A percentile compares a stretch with the other conserved stretches of the same genome.
Evolutionary conservation across 1,140 invertebrate species (phyloP).

Genomic region (Zaprionus nigranus): DNA sequence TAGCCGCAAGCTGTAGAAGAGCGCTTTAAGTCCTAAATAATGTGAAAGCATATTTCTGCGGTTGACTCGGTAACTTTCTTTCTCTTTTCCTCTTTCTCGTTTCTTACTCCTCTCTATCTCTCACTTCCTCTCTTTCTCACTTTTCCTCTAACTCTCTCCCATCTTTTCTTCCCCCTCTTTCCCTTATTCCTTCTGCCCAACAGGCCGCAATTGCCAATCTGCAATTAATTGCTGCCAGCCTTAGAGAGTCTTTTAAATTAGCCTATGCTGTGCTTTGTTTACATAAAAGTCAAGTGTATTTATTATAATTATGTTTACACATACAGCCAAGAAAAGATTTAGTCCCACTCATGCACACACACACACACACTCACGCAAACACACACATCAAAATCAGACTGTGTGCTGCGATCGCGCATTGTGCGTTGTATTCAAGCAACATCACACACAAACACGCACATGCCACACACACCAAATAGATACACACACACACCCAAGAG

Average conservation of each 20-base stretch:
- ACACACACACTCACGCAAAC: not conserved
- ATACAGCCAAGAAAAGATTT: not conserved
- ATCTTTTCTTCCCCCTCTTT: not conserved
- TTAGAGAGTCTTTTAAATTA: slow-evolving; percentile 18
- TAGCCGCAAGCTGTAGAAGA: slow-evolving; percentile 45
- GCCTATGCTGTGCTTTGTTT: slow-evolving; percentile 9
- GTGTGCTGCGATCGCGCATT: not conserved
- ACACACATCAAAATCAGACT: too few species aligned
- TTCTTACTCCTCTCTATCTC: not conserved
- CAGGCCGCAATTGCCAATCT: not conserved
- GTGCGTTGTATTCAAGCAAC: not conserved
- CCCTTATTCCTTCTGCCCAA: not conserved
- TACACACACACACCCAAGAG: not conserved
- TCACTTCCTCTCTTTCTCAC: not conserved
- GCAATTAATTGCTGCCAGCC: slow-evolving; percentile 4
- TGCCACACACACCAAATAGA: not conserved
- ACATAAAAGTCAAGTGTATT: slow-evolving; percentile 8
- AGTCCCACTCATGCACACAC: too few species aligned
- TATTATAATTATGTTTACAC: slow-evolving; percentile 35
- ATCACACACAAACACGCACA: not conserved
- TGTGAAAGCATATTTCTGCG: slow-evolving; percentile 41
- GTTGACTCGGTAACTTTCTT: not conserved
- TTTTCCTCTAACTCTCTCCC: not conserved
- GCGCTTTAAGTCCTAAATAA: slow-evolving; percentile 59
- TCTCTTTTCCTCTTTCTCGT: not conserved